phyloP scores from a whole-genome alignment of 2,113 vertebrate species.

The Sialia sialis region DNA sequence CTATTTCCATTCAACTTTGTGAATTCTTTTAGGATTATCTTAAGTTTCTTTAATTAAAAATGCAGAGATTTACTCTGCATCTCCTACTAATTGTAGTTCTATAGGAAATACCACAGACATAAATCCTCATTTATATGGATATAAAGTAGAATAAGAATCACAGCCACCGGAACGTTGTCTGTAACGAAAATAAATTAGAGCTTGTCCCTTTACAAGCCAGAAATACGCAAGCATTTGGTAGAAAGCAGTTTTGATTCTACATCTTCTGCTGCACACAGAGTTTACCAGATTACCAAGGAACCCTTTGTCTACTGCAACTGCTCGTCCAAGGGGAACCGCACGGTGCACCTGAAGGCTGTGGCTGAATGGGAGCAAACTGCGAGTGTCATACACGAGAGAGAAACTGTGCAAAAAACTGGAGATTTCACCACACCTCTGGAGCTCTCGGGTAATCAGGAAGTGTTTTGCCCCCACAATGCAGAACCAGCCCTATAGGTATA shows the following conservation, averaged over 20 bases:
- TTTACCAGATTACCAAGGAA: slow-evolving; percentile 75
- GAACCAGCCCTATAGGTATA: fast-evolving
- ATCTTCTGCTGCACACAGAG: slow-evolving; percentile 40
- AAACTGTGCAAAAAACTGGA: slow-evolving; percentile 61
- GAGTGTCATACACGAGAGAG: background rate
- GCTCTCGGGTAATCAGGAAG: slow-evolving; percentile 73
- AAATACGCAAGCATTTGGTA: background rate
- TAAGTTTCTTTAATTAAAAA: background rate
- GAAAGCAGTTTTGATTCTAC: background rate
- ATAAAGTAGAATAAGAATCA: background rate
- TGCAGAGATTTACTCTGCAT: background rate
- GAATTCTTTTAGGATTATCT: background rate
- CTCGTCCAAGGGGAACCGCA: slow-evolving; percentile 71
- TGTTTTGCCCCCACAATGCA: background rate
- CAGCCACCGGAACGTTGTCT: background rate
- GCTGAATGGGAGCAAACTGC: slow-evolving; percentile 56
- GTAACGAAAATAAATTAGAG: background rate
- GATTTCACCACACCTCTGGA: slow-evolving; percentile 74
- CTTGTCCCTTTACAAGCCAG: background rate
- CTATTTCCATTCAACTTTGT: background rate
- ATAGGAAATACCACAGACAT: background rate
- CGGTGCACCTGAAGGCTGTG: slow-evolving; percentile 72
- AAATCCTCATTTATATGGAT: background rate
- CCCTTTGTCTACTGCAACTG: slow-evolving; percentile 77
- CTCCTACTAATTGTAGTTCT: background rate